phyloP scores from a whole-genome alignment of 2,888 invertebrate species.

The Agapetus fuscipes region DNA sequence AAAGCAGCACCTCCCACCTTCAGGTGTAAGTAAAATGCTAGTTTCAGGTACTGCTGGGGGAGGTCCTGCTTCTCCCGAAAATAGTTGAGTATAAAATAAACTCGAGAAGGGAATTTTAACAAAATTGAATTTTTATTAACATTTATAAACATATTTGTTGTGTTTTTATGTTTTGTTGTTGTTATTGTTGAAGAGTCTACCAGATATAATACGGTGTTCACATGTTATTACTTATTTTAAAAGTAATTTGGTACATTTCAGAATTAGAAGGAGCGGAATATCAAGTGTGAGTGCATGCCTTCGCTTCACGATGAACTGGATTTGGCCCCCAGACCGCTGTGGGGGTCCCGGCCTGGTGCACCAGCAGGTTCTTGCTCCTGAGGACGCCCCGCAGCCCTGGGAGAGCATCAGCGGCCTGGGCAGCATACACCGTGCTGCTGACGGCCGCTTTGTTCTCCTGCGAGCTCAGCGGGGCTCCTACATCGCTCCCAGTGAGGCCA shows the following conservation, averaged over 20 bases:
- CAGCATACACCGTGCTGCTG: conserved; percentile 62
- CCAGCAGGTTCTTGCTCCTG: conserved; percentile 20
- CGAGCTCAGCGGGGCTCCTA: conserved; percentile 15
- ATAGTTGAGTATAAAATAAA: too few species aligned
- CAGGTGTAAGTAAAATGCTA: too few species aligned
- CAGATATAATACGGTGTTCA: too few species aligned
- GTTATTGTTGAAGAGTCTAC: too few species aligned
- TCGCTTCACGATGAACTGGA: conserved; percentile 55
- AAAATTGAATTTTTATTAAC: too few species aligned
- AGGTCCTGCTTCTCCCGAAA: too few species aligned
- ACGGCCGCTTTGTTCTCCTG: conserved; percentile 64
- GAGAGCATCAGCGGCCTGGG: conserved; percentile 43
- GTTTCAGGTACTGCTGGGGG: too few species aligned
- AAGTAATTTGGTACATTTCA: conserved; percentile 30
- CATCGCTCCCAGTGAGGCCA: conserved; percentile 30
- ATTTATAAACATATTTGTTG: too few species aligned
- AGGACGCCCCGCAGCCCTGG: conserved; percentile 22
- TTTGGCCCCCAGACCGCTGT: conserved; percentile 67
- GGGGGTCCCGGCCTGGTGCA: conserved; percentile 35
- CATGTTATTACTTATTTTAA: too few species aligned
- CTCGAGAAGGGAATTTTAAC: too few species aligned
- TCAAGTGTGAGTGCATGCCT: conserved; percentile 73
- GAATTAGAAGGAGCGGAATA: conserved; percentile 92
- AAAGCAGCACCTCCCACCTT: too few species aligned
- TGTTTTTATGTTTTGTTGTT: too few species aligned